Conservation (phyloP, 2,113 vertebrate species). For the Cyrtonyx montezumae region DNA sequence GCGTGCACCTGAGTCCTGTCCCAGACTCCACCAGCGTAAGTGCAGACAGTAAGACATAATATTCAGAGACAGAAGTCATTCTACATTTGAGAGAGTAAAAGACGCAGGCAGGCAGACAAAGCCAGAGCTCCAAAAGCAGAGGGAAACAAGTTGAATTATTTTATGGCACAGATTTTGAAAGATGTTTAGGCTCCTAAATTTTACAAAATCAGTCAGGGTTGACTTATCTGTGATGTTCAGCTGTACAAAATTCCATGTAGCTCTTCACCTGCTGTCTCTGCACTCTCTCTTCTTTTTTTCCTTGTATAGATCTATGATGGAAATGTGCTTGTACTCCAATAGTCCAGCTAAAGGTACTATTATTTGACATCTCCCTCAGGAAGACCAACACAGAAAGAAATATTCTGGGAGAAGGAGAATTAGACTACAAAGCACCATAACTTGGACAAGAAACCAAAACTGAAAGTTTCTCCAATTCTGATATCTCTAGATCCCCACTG, state of each 20-base stretch:
- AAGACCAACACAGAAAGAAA: background rate
- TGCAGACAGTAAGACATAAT: background rate
- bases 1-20: background rate
- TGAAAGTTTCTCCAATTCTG: background rate
- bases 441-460: background rate
- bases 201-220: background rate
- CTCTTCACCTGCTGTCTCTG: background rate
- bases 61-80: background rate
- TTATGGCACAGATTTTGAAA: background rate
- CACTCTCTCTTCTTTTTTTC: background rate
- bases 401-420: background rate
- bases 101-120: background rate
- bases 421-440: background rate
- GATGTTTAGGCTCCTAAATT: background rate
- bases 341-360: background rate
- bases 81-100: background rate
- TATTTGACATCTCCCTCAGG: background rate
- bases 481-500: background rate
- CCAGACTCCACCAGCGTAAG: background rate
- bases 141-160: background rate
- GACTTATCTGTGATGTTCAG: background rate
- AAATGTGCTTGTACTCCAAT: background rate
- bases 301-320: background rate
- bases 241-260: background rate
- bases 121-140: background rate